phyloP scores from a whole-genome alignment of 2,888 invertebrate species.

The Agrotis puta region DNA sequence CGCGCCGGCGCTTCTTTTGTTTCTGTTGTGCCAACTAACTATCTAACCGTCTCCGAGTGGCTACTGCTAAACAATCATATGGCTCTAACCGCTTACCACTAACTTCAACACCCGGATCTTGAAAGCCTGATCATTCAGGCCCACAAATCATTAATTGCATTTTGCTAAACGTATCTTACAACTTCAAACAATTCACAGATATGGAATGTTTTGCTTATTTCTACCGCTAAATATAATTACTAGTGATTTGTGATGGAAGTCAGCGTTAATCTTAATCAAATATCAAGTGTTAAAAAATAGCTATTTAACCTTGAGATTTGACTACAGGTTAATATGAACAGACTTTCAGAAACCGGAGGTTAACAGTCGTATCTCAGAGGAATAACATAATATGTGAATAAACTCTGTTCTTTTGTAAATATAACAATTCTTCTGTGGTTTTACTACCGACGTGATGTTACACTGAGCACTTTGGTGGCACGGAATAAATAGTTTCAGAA shows the following conservation, averaged over 20 bases:
- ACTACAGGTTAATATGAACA: slow-evolving; percentile 18
- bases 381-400: slow-evolving; percentile 55
- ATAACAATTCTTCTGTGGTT: slow-evolving; percentile 43
- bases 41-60: slow-evolving; percentile 63
- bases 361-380: slow-evolving; percentile 70
- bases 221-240: not conserved
- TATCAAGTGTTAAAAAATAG: not conserved
- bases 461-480: slow-evolving; percentile 42
- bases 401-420: slow-evolving; percentile 52
- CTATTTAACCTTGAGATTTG: slow-evolving; percentile 5
- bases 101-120: slow-evolving; percentile 63
- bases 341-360: slow-evolving; percentile 25
- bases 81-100: slow-evolving; percentile 80
- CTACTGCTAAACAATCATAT: slow-evolving; percentile 79
- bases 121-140: not conserved
- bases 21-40: slow-evolving; percentile 76
- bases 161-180: not conserved
- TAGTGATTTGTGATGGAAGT: not conserved
- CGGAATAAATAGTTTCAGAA: slow-evolving; percentile 44
- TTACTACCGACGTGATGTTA: slow-evolving; percentile 31
- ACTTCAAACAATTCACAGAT: not conserved
- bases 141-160: not conserved
- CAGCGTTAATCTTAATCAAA: not conserved
- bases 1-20: slow-evolving; percentile 77
- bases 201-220: not conserved